A percentile compares a stretch with the other conserved stretches of the same genome.
phyloP scores from a whole-genome alignment of 2,113 vertebrate species.

The Passerina amoena region DNA sequence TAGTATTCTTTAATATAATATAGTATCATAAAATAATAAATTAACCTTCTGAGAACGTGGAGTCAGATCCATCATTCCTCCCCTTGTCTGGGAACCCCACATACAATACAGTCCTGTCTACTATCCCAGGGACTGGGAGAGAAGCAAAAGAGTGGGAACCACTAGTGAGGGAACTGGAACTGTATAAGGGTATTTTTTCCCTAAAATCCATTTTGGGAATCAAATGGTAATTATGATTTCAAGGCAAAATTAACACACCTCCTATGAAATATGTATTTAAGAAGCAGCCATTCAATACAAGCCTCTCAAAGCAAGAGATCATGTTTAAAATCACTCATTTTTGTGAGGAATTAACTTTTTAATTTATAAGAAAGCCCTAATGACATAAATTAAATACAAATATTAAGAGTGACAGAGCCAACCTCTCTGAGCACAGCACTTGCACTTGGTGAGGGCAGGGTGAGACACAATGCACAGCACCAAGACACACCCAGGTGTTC shows the following conservation, averaged over 20 bases:
- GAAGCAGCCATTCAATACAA: background rate
- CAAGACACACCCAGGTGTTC: background rate
- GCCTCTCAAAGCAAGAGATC: background rate
- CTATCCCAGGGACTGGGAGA: background rate
- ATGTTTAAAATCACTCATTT: background rate
- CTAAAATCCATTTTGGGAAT: background rate
- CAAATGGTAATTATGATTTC: background rate
- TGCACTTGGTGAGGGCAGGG: background rate
- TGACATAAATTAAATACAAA: background rate
- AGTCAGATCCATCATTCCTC: too few species aligned
- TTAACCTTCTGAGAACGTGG: too few species aligned
- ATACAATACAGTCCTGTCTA: background rate
- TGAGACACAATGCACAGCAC: background rate
- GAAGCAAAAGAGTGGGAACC: background rate
- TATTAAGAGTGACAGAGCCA: background rate
- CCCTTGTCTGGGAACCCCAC: too few species aligned
- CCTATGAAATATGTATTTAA: background rate
- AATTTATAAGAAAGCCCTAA: background rate
- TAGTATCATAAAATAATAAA: too few species aligned
- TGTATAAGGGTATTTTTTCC: background rate
- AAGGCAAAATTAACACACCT: background rate
- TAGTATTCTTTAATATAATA: too few species aligned
- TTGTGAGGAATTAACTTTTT: background rate
- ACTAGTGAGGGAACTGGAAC: background rate
- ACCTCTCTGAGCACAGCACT: background rate